These are phyloP conservation scores for Pterocles burchelli DNA, from an alignment of 2,113 vertebrate species.

Conservation along the genomic window DNA sequence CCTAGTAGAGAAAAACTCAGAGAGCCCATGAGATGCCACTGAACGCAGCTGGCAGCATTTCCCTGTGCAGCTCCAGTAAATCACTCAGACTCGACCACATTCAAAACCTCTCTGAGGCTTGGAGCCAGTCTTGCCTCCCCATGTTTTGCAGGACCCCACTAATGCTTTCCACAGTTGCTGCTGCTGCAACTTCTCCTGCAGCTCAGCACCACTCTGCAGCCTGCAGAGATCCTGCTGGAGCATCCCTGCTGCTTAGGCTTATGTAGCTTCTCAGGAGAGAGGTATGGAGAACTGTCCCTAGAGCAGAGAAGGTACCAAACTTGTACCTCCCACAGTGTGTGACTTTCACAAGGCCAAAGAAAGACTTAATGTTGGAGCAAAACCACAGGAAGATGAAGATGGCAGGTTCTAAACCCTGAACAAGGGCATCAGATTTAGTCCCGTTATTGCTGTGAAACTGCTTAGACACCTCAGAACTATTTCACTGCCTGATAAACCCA, in stretches of 20 bases:
- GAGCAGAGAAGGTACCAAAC: not conserved
- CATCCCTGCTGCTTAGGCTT: not conserved
- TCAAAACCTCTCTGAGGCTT: not conserved
- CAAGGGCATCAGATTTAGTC: not conserved
- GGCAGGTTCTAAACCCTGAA: not conserved
- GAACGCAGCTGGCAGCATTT: not conserved
- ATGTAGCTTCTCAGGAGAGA: rapidly evolving
- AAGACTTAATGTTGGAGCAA: not conserved
- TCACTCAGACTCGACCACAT: not conserved
- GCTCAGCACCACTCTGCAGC: not conserved
- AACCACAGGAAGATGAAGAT: not conserved
- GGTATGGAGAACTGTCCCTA: not conserved
- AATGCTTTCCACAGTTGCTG: not conserved
- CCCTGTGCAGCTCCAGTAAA: not conserved
- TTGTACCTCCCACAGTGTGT: rapidly evolving
- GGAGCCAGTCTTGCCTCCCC: not conserved
- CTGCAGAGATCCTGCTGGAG: not conserved
- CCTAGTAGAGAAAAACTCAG: not conserved
- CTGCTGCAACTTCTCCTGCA: not conserved
- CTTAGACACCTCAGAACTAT: not conserved
- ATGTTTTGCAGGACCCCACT: not conserved
- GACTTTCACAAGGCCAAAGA: not conserved
- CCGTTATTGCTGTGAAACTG: not conserved
- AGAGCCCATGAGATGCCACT: not conserved
- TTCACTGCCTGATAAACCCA: not conserved